Percentiles rank a stretch among this genome's conserved stretches.
Conservation (phyloP, 2,113 vertebrate genomes). For the Polyodon spathula region DNA sequence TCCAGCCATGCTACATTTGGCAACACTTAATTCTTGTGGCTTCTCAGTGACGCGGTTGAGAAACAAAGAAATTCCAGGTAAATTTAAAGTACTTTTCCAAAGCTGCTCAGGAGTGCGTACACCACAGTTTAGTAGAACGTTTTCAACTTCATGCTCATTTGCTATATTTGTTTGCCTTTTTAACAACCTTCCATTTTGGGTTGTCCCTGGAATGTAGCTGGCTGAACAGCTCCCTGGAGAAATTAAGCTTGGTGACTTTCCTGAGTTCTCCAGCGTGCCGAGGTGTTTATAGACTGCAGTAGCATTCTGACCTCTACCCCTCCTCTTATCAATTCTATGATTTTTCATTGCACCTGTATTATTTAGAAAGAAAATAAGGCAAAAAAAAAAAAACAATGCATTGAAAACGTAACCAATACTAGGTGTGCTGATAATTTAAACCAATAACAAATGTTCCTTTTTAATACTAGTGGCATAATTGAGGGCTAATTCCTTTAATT, state of each 20-base stretch:
- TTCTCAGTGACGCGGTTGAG: not conserved
- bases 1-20: constrained; percentile 5
- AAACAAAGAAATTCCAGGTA: not conserved
- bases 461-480: not conserved
- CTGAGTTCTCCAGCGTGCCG: constrained; percentile 24
- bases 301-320: constrained; percentile 55
- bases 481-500: not conserved
- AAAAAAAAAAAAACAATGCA: constrained; percentile 18
- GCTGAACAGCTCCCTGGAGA: constrained; percentile 24
- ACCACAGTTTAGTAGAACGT: not conserved
- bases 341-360: constrained; percentile 29
- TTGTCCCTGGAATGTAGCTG: constrained; percentile 7
- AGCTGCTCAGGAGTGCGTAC: constrained; percentile 7
- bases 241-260: constrained; percentile 7
- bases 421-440: not conserved
- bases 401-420: not conserved
- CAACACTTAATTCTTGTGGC: too few relatives aligned
- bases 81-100: not conserved
- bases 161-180: not conserved
- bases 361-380: constrained; percentile 31
- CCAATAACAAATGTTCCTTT: too few relatives aligned
- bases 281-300: constrained; percentile 54
- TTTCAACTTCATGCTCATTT: not conserved
- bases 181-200: not conserved
- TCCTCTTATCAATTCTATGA: constrained; percentile 57